These are phyloP conservation scores for Zeuzera pyrina DNA, from an alignment of 2,888 invertebrate genomes.

Conservation along the genomic window DNA sequence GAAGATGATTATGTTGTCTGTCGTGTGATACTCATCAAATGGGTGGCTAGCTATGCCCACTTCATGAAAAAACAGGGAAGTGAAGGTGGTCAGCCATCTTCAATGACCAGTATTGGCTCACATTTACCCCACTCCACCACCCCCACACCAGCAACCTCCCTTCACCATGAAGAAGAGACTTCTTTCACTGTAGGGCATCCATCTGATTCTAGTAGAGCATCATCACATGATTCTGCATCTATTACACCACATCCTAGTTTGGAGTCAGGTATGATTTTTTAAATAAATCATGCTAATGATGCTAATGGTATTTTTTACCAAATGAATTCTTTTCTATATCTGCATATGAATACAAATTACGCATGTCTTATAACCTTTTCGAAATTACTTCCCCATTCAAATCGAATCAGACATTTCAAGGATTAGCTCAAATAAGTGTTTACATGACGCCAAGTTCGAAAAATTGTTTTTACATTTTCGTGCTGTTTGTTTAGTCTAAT, in stretches of 20 bases:
- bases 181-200: slow-evolving; percentile 62
- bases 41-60: slow-evolving; percentile 90
- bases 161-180: slow-evolving; percentile 64
- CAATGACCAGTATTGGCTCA: slow-evolving; percentile 57
- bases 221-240: slow-evolving; percentile 62
- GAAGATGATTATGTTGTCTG: slow-evolving; percentile 80
- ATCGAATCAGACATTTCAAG: too few species aligned
- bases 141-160: slow-evolving; percentile 48
- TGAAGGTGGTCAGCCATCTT: slow-evolving; percentile 60
- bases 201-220: slow-evolving; percentile 64
- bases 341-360: too few species aligned
- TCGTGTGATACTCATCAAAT: slow-evolving; percentile 89
- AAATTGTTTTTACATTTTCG: too few species aligned
- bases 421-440: too few species aligned
- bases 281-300: background rate
- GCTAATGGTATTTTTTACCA: background rate
- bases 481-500: too few species aligned
- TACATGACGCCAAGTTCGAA: too few species aligned
- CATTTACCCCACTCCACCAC: slow-evolving; percentile 51
- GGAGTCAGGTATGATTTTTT: slow-evolving; percentile 66
- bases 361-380: too few species aligned
- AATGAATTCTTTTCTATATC: background rate
- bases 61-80: slow-evolving; percentile 77
- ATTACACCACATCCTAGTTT: slow-evolving; percentile 74
- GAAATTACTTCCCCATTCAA: too few species aligned